Conservation (phyloP, 2,888 invertebrate genomes). For the Pseudeuparius sepicola region DNA sequence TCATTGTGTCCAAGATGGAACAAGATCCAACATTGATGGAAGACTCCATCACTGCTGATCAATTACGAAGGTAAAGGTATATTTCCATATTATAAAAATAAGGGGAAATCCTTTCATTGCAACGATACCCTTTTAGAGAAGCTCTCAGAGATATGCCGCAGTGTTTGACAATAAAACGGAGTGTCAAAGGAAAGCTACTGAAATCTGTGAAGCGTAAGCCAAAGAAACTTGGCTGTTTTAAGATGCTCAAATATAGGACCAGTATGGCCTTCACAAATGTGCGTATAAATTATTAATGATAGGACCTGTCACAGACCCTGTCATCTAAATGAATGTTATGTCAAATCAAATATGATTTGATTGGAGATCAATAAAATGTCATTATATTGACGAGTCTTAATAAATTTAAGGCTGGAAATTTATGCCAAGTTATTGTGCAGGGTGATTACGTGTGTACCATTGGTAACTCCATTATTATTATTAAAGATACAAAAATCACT, state of each 20-base stretch:
- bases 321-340: too few species aligned
- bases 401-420: too few species aligned
- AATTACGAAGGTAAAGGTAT: constrained; percentile 54
- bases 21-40: constrained; percentile 55
- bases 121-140: constrained; percentile 42
- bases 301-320: too few species aligned
- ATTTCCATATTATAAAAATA: not conserved
- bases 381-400: too few species aligned
- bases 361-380: too few species aligned
- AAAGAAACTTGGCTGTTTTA: constrained; percentile 44
- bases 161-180: constrained; percentile 56
- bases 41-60: constrained; percentile 51
- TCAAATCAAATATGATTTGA: too few species aligned
- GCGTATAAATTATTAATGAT: constrained; percentile 11
- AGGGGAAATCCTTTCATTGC: not conserved
- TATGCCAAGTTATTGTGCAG: too few species aligned
- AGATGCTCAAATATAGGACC: constrained; percentile 47
- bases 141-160: constrained; percentile 60
- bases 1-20: constrained; percentile 56
- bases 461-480: too few species aligned
- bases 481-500: too few species aligned
- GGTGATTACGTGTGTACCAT: too few species aligned
- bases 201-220: constrained; percentile 48
- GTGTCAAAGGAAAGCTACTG: constrained; percentile 53
- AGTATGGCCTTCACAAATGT: constrained; percentile 47